Conservation (phyloP, 2,113 vertebrate genomes). For the Platysternon megacephalum region DNA sequence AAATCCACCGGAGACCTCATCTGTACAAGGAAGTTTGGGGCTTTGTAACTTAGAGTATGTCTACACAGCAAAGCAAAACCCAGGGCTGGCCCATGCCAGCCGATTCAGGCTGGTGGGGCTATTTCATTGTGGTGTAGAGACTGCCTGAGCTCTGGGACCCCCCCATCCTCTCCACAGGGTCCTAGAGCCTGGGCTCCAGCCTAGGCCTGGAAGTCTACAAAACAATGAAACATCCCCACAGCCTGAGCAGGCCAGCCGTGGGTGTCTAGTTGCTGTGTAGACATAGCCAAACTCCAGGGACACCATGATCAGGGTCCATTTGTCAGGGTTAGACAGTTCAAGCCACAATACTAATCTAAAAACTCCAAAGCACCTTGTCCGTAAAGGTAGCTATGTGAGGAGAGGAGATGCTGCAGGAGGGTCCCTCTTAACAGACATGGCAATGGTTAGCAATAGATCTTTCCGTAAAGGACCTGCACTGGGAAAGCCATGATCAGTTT, state of each 20-base stretch:
- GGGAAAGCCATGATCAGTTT: background rate
- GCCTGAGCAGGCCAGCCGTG: background rate
- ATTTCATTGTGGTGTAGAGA: background rate
- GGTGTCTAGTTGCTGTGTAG: background rate
- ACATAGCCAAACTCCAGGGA: background rate
- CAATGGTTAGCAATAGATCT: background rate
- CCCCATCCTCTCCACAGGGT: background rate
- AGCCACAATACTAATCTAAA: background rate
- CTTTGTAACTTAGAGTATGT: background rate
- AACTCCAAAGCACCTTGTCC: background rate
- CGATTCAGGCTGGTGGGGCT: background rate
- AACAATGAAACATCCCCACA: background rate
- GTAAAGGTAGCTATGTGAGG: fast-evolving
- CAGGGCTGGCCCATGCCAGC: background rate
- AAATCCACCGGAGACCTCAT: background rate
- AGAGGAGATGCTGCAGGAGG: background rate
- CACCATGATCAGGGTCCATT: background rate
- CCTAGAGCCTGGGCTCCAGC: background rate
- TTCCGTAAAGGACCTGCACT: background rate
- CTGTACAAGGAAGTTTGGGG: background rate
- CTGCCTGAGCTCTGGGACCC: background rate
- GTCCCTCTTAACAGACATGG: background rate
- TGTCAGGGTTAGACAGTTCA: background rate
- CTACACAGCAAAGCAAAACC: background rate
- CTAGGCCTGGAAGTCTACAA: background rate